A percentile compares a stretch with the other conserved stretches of the same genome.
Conservation (phyloP, 2,113 vertebrate species). For the Zingel zingel region DNA sequence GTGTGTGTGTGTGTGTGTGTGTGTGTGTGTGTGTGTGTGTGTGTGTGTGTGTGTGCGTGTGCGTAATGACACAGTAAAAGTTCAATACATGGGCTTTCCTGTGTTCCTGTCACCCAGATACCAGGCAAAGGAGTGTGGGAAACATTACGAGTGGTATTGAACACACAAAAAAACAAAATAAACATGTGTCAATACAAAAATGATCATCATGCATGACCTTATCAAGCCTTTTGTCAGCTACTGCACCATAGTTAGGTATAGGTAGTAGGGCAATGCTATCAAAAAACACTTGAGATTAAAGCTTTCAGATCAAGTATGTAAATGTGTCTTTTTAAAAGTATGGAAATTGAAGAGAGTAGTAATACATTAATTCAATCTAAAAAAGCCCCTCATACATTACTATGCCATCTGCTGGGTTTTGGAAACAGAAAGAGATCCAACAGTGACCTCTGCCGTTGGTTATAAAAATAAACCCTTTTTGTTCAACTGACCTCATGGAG, state of each 20-base stretch:
- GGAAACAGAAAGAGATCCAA: slow-evolving; percentile 56
- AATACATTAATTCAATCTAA: background rate
- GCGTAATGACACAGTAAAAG: slow-evolving; percentile 54
- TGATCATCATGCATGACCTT: background rate
- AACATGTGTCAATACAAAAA: slow-evolving; percentile 13
- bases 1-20: slow-evolving; percentile 26
- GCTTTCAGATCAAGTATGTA: background rate
- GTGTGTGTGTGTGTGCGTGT: background rate
- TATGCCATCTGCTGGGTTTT: background rate
- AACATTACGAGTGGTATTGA: slow-evolving; percentile 38
- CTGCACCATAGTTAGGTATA: background rate
- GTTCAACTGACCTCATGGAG: background rate
- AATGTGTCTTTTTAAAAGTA: background rate
- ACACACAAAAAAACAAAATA: slow-evolving; percentile 17
- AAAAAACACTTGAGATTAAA: background rate
- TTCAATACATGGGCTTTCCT: slow-evolving; percentile 76
- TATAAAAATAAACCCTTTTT: background rate
- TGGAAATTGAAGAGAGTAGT: background rate
- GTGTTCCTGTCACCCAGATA: slow-evolving; percentile 72
- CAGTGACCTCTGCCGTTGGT: slow-evolving; percentile 75
- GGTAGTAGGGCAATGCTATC: background rate
- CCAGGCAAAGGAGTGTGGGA: slow-evolving; percentile 71
- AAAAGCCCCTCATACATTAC: background rate
- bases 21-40: slow-evolving; percentile 18
- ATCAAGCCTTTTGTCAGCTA: background rate